A percentile compares a stretch with the other conserved stretches of the same genome.
Conservation (phyloP, 2,797 vertebrate species). For the Molossus alvarezi region DNA sequence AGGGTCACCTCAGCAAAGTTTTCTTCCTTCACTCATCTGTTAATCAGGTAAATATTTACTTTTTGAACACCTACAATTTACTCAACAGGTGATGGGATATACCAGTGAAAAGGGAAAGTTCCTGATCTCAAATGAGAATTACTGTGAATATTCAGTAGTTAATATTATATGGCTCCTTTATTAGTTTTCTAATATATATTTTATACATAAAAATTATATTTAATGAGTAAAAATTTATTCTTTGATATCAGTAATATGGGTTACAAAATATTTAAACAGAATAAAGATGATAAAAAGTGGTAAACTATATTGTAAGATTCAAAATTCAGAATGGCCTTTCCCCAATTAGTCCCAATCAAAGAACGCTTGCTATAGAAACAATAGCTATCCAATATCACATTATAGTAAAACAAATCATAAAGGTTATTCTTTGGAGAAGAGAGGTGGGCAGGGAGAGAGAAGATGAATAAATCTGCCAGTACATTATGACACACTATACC, state of each 20-base stretch:
- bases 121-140: background rate
- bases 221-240: constrained; percentile 55
- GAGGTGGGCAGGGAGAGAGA: background rate
- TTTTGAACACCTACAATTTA: background rate
- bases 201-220: constrained; percentile 5
- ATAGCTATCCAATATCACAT: background rate
- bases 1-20: background rate
- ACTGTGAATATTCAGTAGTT: background rate
- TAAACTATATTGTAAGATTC: constrained; percentile 18
- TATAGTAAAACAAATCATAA: background rate
- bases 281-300: constrained; percentile 43
- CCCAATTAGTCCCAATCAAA: background rate
- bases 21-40: background rate
- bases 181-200: background rate
- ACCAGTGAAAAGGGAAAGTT: background rate
- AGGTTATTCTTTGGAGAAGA: background rate
- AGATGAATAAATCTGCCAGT: background rate
- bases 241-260: constrained; percentile 43
- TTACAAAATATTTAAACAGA: constrained; percentile 67
- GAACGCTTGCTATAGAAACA: background rate
- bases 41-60: background rate
- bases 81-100: background rate
- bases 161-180: background rate
- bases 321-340: constrained; percentile 46
- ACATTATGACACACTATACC: background rate